phyloP scores from a whole-genome alignment of 2,113 vertebrate species.

The Varanus salvator region DNA sequence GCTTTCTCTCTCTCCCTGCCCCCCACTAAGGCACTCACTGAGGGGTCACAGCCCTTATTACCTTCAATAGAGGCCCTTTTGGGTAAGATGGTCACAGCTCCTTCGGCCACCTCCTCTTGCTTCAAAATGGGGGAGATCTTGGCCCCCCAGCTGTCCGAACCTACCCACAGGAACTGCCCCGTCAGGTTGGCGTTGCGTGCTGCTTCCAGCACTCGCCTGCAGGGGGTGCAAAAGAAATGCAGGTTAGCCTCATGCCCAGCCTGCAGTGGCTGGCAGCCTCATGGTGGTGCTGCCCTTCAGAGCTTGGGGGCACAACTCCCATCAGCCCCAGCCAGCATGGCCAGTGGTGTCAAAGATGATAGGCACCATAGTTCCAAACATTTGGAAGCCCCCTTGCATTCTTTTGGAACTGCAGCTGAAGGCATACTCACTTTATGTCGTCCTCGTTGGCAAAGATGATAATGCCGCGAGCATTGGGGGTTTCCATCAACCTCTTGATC shows the following conservation, averaged over 20 bases:
- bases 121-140: conserved; percentile 86
- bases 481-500: conserved; percentile 82
- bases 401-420: too few species aligned
- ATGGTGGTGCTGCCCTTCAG: too few species aligned
- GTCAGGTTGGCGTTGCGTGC: conserved; percentile 85
- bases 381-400: too few species aligned
- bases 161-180: conserved; percentile 91
- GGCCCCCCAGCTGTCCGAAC: conserved; percentile 94
- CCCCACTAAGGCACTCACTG: not conserved
- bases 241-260: not conserved
- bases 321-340: too few species aligned
- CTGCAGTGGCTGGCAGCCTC: too few species aligned
- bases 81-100: conserved; percentile 89
- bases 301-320: too few species aligned
- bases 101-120: conserved; percentile 85
- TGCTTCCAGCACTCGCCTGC: conserved; percentile 87
- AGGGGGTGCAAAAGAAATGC: not conserved
- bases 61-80: conserved; percentile 88
- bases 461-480: conserved; percentile 81
- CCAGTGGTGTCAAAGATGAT: too few species aligned
- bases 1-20: not conserved
- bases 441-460: conserved; percentile 86
- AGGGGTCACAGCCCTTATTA: conserved; percentile 46
- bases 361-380: too few species aligned
- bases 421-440: conserved; percentile 80